Conservation (phyloP, 2,113 vertebrate genomes). For the Lanius ludovicianus region DNA sequence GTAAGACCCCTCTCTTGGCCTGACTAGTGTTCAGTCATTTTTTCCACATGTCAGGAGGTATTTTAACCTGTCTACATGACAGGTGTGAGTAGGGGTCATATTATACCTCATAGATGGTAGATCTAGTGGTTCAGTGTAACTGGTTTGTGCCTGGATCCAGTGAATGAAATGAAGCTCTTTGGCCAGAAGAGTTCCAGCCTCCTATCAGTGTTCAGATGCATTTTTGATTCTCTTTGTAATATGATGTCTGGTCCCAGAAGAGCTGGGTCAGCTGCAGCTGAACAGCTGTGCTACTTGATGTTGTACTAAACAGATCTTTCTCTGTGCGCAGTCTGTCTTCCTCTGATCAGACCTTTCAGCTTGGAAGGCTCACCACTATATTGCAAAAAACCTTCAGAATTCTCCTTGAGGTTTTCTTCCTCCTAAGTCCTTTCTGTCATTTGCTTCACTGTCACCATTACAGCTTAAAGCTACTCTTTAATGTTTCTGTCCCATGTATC, state of each 20-base stretch:
- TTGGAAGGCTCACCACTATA: background rate
- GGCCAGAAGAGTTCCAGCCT: background rate
- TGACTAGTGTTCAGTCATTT: background rate
- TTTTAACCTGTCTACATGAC: background rate
- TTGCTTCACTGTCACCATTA: background rate
- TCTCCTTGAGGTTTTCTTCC: background rate
- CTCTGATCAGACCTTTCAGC: background rate
- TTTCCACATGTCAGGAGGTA: background rate
- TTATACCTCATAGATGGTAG: background rate
- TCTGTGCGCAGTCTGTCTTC: background rate
- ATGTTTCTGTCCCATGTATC: background rate
- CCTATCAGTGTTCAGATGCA: background rate
- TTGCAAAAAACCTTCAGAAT: background rate
- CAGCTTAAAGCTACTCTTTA: background rate
- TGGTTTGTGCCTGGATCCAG: background rate
- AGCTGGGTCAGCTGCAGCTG: background rate
- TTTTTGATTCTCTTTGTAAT: background rate
- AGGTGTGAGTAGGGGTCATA: background rate
- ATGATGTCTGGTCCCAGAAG: background rate
- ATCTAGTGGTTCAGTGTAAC: background rate
- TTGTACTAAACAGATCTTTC: background rate
- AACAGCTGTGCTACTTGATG: background rate
- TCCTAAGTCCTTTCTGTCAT: background rate
- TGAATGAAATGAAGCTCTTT: background rate
- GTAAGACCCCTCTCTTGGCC: background rate